Evolutionary conservation across 2,888 invertebrate genomes (phyloP).

Genomic region (Alsophila aescularia): DNA sequence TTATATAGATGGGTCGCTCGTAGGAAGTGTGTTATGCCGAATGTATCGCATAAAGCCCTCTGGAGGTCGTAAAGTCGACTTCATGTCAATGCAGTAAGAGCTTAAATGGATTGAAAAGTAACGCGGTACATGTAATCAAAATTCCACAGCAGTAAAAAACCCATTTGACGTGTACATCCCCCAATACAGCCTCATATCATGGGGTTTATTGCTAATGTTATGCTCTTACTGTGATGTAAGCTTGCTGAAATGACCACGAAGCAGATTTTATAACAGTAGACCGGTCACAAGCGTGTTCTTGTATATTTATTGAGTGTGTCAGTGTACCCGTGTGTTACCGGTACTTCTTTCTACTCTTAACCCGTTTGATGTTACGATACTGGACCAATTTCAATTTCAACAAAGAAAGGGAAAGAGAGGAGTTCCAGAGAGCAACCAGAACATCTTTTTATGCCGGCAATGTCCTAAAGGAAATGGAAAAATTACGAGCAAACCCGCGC

Average conservation of each 20-base stretch:
- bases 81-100: slow-evolving; percentile 12
- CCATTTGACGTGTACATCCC: slow-evolving; percentile 36
- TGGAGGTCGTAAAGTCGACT: slow-evolving; percentile 11
- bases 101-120: slow-evolving; percentile 18
- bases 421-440: too few relatives aligned
- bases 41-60: slow-evolving; percentile 21
- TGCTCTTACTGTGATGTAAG: not conserved
- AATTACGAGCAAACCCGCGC: too few relatives aligned
- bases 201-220: slow-evolving; percentile 35
- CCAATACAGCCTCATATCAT: slow-evolving; percentile 41
- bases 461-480: too few relatives aligned
- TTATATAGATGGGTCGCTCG: slow-evolving; percentile 40
- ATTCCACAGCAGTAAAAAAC: slow-evolving; percentile 45
- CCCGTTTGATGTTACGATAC: too few relatives aligned
- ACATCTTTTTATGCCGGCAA: too few relatives aligned
- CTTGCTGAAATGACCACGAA: not conserved
- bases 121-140: slow-evolving; percentile 33
- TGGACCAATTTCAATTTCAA: too few relatives aligned
- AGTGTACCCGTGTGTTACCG: too few relatives aligned
- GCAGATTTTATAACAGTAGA: not conserved
- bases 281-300: too few relatives aligned
- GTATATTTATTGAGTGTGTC: too few relatives aligned
- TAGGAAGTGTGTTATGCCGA: slow-evolving; percentile 31
- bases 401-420: too few relatives aligned
- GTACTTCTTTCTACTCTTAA: too few relatives aligned